Conservation (phyloP, 2,888 invertebrate genomes). For the Aspidiotus rigidus region DNA sequence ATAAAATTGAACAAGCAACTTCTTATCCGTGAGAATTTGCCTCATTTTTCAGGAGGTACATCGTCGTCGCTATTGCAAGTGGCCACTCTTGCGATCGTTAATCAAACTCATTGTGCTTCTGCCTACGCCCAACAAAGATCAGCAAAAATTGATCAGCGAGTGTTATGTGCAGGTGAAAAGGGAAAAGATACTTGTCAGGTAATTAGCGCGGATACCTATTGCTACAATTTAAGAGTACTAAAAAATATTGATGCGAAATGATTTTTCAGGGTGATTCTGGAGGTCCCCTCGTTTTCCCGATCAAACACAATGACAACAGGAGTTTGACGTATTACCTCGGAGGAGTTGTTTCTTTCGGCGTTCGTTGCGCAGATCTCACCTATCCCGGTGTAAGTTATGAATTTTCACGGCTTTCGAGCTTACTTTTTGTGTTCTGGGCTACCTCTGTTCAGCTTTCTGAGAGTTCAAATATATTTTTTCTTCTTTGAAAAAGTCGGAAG, state of each 20-base stretch:
- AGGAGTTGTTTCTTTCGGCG: constrained; percentile 16
- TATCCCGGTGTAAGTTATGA: constrained; percentile 4
- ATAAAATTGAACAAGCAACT: no score
- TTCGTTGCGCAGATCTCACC: constrained; percentile 10
- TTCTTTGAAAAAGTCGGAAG: no score
- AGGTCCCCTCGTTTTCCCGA: constrained; percentile 14
- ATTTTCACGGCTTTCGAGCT: no score
- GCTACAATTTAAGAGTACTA: no score
- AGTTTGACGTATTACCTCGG: not conserved
- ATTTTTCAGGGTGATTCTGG: constrained; percentile 22
- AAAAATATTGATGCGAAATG: not conserved
- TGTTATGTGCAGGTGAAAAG: constrained; percentile 31
- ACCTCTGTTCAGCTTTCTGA: no score
- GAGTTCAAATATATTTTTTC: no score
- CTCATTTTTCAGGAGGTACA: constrained; percentile 7
- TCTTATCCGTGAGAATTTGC: no score
- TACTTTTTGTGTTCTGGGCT: no score
- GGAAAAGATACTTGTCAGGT: constrained; percentile 33
- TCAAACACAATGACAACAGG: not conserved
- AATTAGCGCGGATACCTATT: no score
- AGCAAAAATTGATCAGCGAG: constrained; percentile 19
- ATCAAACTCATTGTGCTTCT: constrained; percentile 14
- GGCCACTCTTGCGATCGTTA: constrained; percentile 13
- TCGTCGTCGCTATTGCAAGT: constrained; percentile 16
- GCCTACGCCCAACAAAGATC: constrained; percentile 1